These are phyloP conservation scores for Crotalus horridus DNA, from an alignment of 2,113 vertebrate genomes.

Conservation along the genomic window DNA sequence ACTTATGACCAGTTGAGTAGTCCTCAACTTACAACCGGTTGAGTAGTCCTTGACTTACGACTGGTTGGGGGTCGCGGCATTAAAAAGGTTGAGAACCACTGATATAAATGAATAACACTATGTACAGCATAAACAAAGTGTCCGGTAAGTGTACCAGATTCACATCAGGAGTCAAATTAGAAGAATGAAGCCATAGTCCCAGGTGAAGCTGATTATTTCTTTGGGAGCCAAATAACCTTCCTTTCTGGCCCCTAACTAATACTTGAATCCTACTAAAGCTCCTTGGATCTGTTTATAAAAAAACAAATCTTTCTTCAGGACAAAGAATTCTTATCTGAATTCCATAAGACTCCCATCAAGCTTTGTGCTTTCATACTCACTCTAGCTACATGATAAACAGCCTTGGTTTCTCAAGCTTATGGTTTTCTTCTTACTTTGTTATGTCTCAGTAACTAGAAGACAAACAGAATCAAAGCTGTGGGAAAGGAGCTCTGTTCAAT, in stretches of 20 bases:
- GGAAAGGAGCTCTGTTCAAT: slow-evolving; percentile 39
- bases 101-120: not conserved
- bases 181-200: not conserved
- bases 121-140: not conserved
- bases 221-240: not conserved
- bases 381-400: slow-evolving; percentile 21
- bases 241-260: not conserved
- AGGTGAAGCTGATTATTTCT: not conserved
- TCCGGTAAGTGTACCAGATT: not conserved
- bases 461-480: slow-evolving; percentile 42
- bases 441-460: slow-evolving; percentile 50
- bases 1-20: too few species aligned
- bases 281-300: not conserved
- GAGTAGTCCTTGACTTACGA: too few species aligned
- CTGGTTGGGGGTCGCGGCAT: too few species aligned
- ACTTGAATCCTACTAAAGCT: not conserved
- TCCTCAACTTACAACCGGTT: too few species aligned
- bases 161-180: not conserved
- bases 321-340: slow-evolving; percentile 10
- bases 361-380: slow-evolving; percentile 21
- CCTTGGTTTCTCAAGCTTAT: slow-evolving; percentile 10
- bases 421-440: slow-evolving; percentile 49
- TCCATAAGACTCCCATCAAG: not conserved
- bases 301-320: not conserved
- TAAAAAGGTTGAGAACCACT: too few species aligned